Evolutionary conservation across 2,888 invertebrate species (phyloP).

Genomic region (Tenthredo scrophulariae): DNA sequence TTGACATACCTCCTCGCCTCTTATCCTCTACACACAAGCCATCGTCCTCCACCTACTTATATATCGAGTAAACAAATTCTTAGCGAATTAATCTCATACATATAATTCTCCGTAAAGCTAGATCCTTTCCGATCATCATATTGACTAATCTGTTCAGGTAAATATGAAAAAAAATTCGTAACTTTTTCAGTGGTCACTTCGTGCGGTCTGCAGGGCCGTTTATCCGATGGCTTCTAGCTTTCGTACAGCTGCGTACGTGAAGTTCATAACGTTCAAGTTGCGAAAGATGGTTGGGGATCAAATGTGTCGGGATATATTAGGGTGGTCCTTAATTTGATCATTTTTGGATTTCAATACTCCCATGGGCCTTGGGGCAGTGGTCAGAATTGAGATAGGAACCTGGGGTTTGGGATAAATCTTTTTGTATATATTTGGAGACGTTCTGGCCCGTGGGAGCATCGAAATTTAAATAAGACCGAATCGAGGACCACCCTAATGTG

Average conservation of each 20-base stretch:
- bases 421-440: no score
- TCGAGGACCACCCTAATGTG: no score
- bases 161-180: not conserved
- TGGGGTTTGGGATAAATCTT: no score
- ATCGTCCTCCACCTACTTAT: conserved; percentile 53
- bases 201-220: not conserved
- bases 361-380: no score
- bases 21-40: not conserved
- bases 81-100: not conserved
- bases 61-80: not conserved
- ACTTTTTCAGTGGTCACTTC: not conserved
- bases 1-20: conserved; percentile 26
- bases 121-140: not conserved
- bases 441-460: no score
- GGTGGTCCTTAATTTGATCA: no score
- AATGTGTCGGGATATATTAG: no score
- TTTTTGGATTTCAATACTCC: no score
- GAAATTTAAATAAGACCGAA: no score
- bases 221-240: not conserved
- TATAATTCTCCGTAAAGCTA: conserved; percentile 15
- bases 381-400: no score
- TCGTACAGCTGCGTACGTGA: not conserved
- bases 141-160: not conserved
- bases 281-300: not conserved
- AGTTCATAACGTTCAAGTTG: not conserved